These are phyloP conservation scores for Perca fluviatilis DNA, from an alignment of 2,113 vertebrate genomes.

Conservation along the genomic window DNA sequence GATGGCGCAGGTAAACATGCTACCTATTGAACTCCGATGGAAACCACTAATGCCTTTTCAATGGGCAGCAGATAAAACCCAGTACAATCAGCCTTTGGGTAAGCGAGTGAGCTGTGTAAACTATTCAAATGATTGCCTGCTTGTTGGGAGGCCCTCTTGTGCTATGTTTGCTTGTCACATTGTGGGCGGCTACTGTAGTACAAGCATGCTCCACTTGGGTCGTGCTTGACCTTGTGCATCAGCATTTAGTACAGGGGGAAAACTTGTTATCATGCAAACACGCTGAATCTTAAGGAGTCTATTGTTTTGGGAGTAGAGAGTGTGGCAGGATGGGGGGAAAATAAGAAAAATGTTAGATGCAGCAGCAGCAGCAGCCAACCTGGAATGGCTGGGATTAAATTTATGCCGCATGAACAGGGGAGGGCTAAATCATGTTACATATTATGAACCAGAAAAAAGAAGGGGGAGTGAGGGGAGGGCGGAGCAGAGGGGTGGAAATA, in stretches of 20 bases:
- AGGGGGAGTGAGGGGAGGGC: constrained; percentile 47
- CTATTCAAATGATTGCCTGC: constrained; percentile 49
- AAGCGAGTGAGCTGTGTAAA: constrained; percentile 39
- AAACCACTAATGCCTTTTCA: constrained; percentile 52
- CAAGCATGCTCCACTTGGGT: constrained; percentile 58
- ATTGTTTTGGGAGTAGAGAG: constrained; percentile 65
- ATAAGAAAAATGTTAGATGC: constrained; percentile 59
- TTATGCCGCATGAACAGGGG: constrained; percentile 80
- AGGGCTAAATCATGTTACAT: constrained; percentile 80
- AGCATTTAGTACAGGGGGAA: constrained; percentile 44
- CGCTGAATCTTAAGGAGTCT: constrained; percentile 65
- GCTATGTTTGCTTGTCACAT: constrained; percentile 48
- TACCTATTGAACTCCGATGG: constrained; percentile 53
- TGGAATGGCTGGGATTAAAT: constrained; percentile 77
- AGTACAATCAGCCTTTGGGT: constrained; percentile 39
- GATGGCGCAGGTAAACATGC: constrained; percentile 59
- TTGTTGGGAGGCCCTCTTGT: constrained; percentile 40
- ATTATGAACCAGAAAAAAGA: constrained; percentile 72
- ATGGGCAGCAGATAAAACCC: constrained; percentile 42
- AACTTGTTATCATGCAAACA: constrained; percentile 73
- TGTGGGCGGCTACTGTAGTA: constrained; percentile 50
- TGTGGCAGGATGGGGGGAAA: constrained; percentile 46
- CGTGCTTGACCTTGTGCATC: constrained; percentile 71
- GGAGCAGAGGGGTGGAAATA: constrained; percentile 66
- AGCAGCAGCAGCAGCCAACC: constrained; percentile 67